Evolutionary conservation across 2,888 invertebrate genomes (phyloP).

Genomic region (Calameuta idolon): DNA sequence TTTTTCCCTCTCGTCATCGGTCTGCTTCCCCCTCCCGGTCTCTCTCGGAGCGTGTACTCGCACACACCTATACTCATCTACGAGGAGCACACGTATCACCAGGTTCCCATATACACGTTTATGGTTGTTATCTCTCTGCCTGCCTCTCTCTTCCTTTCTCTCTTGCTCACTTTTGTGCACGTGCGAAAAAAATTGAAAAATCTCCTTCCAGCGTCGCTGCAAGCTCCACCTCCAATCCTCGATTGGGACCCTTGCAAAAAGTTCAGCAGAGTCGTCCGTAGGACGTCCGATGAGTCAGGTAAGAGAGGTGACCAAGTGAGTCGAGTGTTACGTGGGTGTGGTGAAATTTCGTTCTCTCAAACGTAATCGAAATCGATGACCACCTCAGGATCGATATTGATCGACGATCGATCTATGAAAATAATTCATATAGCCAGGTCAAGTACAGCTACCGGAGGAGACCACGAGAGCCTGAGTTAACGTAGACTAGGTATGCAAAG

Average conservation of each 20-base stretch:
- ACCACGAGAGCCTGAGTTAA: not conserved
- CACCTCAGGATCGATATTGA: not conserved
- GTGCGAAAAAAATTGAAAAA: not conserved
- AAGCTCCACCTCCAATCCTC: conserved; percentile 7
- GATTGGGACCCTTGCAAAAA: conserved; percentile 2
- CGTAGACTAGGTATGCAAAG: too few species aligned
- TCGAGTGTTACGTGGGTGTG: not conserved
- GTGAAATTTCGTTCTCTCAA: not conserved
- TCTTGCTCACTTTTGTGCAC: conserved; percentile 9
- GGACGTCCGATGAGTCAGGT: conserved; percentile 7
- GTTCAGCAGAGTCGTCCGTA: not conserved
- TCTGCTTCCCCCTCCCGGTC: conserved; percentile 8
- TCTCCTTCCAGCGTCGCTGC: not conserved
- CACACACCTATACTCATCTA: conserved; percentile 21
- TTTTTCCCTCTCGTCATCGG: conserved; percentile 15
- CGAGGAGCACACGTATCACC: not conserved
- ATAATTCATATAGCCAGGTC: not conserved
- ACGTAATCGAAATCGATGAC: not conserved
- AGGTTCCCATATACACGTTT: conserved; percentile 16
- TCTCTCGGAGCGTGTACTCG: conserved; percentile 15
- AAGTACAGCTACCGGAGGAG: not conserved
- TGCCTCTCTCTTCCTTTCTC: conserved; percentile 8
- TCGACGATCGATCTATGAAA: not conserved
- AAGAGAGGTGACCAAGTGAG: not conserved
- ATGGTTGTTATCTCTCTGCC: conserved; percentile 31